phyloP scores from a whole-genome alignment of 2,888 invertebrate genomes.

The Spialia ferax region DNA sequence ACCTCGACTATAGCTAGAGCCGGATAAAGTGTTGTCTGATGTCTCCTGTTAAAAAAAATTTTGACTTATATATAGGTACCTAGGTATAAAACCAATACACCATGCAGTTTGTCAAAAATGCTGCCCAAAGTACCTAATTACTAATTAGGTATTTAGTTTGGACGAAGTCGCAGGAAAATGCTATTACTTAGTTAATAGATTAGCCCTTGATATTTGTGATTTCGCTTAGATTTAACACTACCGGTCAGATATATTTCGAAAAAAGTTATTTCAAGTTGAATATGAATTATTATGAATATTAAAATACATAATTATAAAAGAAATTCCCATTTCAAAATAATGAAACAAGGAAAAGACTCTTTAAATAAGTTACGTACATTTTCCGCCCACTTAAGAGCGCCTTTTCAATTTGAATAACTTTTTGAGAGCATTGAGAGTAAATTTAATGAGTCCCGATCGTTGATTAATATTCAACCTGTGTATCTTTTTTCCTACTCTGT shows the following conservation, averaged over 20 bases:
- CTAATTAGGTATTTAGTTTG: too few species aligned
- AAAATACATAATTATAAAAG: too few species aligned
- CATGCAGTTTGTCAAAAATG: too few species aligned
- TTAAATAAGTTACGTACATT: slow-evolving; percentile 12
- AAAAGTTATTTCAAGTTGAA: too few species aligned
- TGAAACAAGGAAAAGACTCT: slow-evolving; percentile 10
- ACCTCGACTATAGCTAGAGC: slow-evolving; percentile 69
- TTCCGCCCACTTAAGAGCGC: slow-evolving; percentile 6
- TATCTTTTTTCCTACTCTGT: slow-evolving; percentile 48
- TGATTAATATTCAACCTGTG: slow-evolving; percentile 44
- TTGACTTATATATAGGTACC: not conserved
- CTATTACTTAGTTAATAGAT: too few species aligned
- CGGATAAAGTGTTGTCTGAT: slow-evolving; percentile 67
- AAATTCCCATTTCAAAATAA: not conserved
- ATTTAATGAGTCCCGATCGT: slow-evolving; percentile 34
- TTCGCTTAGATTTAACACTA: too few species aligned
- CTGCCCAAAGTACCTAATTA: too few species aligned
- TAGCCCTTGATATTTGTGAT: too few species aligned
- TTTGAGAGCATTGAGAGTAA: slow-evolving; percentile 21
- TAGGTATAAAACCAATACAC: too few species aligned
- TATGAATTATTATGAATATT: too few species aligned
- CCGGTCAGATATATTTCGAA: too few species aligned
- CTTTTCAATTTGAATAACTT: slow-evolving; percentile 33
- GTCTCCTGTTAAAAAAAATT: slow-evolving; percentile 58
- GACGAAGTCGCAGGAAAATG: too few species aligned